These are phyloP conservation scores for Luidia sarsii DNA, from an alignment of 53 echinoderm and acorn worm genomes.

Conservation along the genomic window DNA sequence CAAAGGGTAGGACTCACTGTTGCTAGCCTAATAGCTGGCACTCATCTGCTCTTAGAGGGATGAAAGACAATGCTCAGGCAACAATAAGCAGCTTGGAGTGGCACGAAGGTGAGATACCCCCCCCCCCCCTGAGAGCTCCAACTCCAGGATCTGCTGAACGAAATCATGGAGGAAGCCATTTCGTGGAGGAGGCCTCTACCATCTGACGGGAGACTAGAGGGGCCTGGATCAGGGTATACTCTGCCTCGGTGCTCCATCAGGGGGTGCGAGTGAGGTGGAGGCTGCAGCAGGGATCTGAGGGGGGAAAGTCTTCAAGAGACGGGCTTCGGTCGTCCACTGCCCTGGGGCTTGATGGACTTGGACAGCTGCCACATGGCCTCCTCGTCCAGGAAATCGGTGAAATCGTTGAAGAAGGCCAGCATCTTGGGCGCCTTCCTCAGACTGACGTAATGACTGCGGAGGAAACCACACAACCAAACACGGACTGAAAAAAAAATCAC, in stretches of 20 bases:
- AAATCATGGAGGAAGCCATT: no score
- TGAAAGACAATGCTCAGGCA: no score
- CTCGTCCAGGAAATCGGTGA: constrained; percentile 92
- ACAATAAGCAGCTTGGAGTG: no score
- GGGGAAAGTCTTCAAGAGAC: constrained; percentile 7
- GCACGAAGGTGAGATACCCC: no score
- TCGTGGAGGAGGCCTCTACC: no score
- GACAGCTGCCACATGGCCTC: constrained; percentile 99
- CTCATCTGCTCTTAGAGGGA: no score
- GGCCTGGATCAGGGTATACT: not conserved
- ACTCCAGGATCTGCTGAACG: no score
- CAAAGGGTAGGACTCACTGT: no score
- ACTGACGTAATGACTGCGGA: constrained; percentile 86
- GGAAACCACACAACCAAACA: not conserved
- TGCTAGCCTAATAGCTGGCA: no score
- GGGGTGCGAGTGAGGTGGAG: not conserved
- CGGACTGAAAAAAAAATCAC: not conserved
- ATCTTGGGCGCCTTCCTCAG: constrained; percentile 75
- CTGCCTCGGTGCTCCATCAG: not conserved
- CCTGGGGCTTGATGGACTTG: constrained; percentile 88
- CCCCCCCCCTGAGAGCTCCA: no score
- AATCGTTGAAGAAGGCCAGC: constrained; percentile 87
- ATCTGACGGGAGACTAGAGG: no score
- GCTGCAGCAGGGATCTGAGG: not conserved
- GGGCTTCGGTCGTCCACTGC: constrained; percentile 53